Evolutionary conservation across 2,797 vertebrate genomes (phyloP), one percentile per base, ranked within the genome.

Genomic region (Tragopan temminckii): DNA sequence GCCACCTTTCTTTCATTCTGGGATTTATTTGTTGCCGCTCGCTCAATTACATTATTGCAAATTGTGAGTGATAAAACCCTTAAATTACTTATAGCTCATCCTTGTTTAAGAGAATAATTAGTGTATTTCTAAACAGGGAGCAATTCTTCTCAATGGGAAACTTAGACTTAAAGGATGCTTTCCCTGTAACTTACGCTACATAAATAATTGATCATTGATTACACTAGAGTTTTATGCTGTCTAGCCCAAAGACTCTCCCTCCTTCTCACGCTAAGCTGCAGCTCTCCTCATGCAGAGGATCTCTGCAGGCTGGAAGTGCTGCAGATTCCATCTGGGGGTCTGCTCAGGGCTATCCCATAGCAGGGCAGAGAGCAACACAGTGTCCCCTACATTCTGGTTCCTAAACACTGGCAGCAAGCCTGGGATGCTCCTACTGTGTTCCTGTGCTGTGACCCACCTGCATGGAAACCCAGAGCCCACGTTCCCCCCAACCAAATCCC

Each of bases 61-160:
- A 94, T 33, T 10, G 63, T 42, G 83, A 94, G 95, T 40, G 95
- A 95, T 88, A 87, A 97, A 96, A 67, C 74, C 83, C 71, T 88
- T 79, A 80, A 85, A 87, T 89, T 83, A 70, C 90, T 79, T 68
- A 80, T 62, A 64, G 92, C 75, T 68, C 89, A 38, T 68, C 90
- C 88, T 87, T n/a, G 84, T 95, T 88, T 76, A 81, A 88, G 42
- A 80, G 58, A 93, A 77, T 92, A 96, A 94, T 95, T 88, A 85
- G 61, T 35, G 84, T 25, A 46, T 90, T 80, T 89, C 88, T 90
- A 69, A 96, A 93, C 67, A 89, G 63, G 10, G 92, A 89, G 61
- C 52, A 4, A 42, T 53, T 83, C 88, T 82, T 88, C 86, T 62
- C 16, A 25, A 43, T 40, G 83, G 95, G 89, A 94, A 95, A 89